Percentiles rank a stretch among this genome's conserved stretches.
phyloP scores from a whole-genome alignment of 2,888 invertebrate species.

The Octodonta nipae region DNA sequence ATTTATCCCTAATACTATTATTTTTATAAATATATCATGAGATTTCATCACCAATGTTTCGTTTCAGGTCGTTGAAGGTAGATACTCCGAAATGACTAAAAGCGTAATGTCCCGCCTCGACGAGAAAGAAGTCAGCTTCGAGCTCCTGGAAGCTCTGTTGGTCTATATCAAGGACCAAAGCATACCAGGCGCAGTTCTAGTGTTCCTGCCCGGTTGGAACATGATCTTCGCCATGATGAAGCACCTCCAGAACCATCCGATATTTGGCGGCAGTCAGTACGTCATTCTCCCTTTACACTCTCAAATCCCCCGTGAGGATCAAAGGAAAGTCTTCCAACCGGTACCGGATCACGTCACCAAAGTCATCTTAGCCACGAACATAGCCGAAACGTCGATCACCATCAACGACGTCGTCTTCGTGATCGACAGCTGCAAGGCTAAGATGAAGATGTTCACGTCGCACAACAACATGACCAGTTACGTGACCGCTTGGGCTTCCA shows the following conservation, averaged over 20 bases:
- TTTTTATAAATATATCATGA: no score
- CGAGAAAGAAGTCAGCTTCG: conserved; percentile 87
- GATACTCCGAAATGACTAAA: conserved; percentile 49
- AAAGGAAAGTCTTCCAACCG: conserved; percentile 80
- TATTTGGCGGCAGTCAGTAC: conserved; percentile 46
- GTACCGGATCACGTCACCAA: conserved; percentile 76
- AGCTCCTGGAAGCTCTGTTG: conserved; percentile 73
- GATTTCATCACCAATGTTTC: no score
- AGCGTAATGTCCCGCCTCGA: conserved; percentile 61
- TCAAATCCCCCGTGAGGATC: conserved; percentile 90
- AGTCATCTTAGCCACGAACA: conserved; percentile 92
- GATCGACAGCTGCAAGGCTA: conserved; percentile 92
- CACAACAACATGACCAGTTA: conserved; percentile 99
- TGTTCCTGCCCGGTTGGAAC: conserved; percentile 96
- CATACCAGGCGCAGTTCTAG: conserved; percentile 72
- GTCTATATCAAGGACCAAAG: conserved; percentile 44
- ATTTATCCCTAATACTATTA: no score
- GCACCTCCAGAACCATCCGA: conserved; percentile 59
- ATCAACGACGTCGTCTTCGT: conserved; percentile 98
- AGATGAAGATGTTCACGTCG: conserved; percentile 93
- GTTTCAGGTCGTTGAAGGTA: conserved; percentile 9
- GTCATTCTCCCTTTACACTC: conserved; percentile 89
- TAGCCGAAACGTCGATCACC: conserved; percentile 95
- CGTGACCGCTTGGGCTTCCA: conserved; percentile 91
- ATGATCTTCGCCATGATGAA: conserved; percentile 85